Conservation (phyloP, 2,797 vertebrate species). For the Meriones psammophilus region DNA sequence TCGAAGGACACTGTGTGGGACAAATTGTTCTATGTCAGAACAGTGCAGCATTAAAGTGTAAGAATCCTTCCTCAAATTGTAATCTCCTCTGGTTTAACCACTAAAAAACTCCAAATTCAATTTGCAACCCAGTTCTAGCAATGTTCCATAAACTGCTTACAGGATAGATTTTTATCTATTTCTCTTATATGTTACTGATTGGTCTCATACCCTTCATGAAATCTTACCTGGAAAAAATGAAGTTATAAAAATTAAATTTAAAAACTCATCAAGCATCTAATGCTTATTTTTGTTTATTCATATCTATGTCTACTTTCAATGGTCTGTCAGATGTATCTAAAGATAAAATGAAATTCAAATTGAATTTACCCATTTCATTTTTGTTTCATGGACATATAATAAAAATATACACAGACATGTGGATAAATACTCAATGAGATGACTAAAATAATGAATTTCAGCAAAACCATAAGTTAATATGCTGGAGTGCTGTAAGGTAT, state of each 20-base stretch:
- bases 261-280: conserved; percentile 52
- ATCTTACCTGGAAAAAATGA: conserved; percentile 60
- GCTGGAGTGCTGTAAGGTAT: conserved; percentile 10
- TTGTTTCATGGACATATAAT: conserved; percentile 38
- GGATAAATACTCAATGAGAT: conserved; percentile 38
- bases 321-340: conserved; percentile 14
- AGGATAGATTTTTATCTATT: conserved; percentile 72
- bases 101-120: conserved; percentile 55
- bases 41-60: neutral
- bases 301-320: conserved; percentile 52
- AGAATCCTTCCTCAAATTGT: neutral
- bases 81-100: neutral
- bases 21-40: neutral
- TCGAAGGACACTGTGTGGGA: too few species aligned
- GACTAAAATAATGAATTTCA: conserved; percentile 58
- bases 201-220: conserved; percentile 52
- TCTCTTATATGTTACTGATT: conserved; percentile 61
- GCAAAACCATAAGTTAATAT: conserved; percentile 59
- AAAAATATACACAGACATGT: conserved; percentile 8
- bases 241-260: conserved; percentile 68
- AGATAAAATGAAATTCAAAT: conserved; percentile 51
- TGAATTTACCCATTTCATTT: conserved; percentile 52
- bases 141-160: conserved; percentile 53
- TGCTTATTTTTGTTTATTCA: conserved; percentile 55
- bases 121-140: conserved; percentile 45